Conservation (phyloP, 2,888 invertebrate genomes). For the Aplocera efformata region DNA sequence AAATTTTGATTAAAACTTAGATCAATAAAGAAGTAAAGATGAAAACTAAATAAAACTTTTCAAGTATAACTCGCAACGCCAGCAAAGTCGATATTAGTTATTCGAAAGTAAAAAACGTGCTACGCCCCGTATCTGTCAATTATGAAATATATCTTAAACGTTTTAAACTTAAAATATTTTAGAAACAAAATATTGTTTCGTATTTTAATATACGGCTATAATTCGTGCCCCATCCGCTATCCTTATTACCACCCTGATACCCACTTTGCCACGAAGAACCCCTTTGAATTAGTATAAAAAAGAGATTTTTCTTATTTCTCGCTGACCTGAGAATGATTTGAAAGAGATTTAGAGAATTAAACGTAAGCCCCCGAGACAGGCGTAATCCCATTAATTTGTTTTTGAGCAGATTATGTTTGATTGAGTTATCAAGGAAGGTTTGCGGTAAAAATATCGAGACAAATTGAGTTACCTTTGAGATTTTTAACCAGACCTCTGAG, state of each 20-base stretch:
- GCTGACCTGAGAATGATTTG: conserved; percentile 46
- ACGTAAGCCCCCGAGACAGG: conserved; percentile 24
- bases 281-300: conserved; percentile 57
- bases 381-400: conserved; percentile 39
- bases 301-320: conserved; percentile 44
- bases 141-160: too few relatives aligned
- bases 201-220: too few relatives aligned
- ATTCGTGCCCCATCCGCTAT: too few relatives aligned
- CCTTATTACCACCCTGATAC: conserved; percentile 1
- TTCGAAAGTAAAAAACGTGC: too few relatives aligned
- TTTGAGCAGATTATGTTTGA: conserved; percentile 41
- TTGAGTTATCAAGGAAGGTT: conserved; percentile 35
- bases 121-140: too few relatives aligned
- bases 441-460: conserved; percentile 10
- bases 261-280: conserved; percentile 34
- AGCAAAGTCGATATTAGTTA: too few relatives aligned
- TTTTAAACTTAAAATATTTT: too few relatives aligned
- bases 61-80: too few relatives aligned
- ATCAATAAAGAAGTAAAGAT: too few relatives aligned
- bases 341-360: conserved; percentile 40
- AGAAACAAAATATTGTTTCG: too few relatives aligned
- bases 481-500: neutral
- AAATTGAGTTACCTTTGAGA: conserved; percentile 6
- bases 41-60: too few relatives aligned
- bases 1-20: too few relatives aligned